Evolutionary conservation across 2,888 invertebrate species (phyloP).

Genomic region (Mythimna albipuncta): DNA sequence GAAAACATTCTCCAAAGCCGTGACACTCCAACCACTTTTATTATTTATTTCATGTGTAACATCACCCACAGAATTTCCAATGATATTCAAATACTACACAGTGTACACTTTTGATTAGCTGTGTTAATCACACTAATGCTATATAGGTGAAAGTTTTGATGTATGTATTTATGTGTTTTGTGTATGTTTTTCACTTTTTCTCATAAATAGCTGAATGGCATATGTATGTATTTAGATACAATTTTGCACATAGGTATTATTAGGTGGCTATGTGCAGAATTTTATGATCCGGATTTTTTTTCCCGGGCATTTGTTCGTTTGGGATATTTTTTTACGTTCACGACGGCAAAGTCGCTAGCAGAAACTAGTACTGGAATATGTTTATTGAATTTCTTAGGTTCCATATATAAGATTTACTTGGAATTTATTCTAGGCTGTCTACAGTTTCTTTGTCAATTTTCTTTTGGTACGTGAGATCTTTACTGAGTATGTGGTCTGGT

Average conservation of each 20-base stretch:
- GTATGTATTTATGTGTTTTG: too few relatives aligned
- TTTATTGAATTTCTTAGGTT: constrained; percentile 65
- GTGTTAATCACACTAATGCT: too few relatives aligned
- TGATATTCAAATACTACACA: constrained; percentile 62
- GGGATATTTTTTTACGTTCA: too few relatives aligned
- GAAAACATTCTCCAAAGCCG: constrained; percentile 71
- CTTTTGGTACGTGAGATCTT: constrained; percentile 43
- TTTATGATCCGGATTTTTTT: too few relatives aligned
- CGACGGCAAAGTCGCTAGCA: too few relatives aligned
- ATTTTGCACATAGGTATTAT: too few relatives aligned
- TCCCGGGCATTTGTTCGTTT: too few relatives aligned
- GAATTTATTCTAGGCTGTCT: constrained; percentile 49
- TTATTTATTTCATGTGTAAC: constrained; percentile 75
- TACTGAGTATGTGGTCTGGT: constrained; percentile 13
- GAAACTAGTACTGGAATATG: constrained; percentile 41
- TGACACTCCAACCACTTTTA: constrained; percentile 74
- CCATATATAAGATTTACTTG: constrained; percentile 40
- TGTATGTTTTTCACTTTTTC: too few relatives aligned
- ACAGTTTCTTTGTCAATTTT: constrained; percentile 43
- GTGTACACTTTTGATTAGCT: constrained; percentile 42
- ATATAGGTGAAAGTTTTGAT: too few relatives aligned
- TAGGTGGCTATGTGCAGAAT: too few relatives aligned
- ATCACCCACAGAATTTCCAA: constrained; percentile 71
- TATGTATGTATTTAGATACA: too few relatives aligned
- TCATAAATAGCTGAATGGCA: too few relatives aligned